Evolutionary conservation across 2,113 vertebrate genomes (phyloP).

Genomic region (Alethe diademata): DNA sequence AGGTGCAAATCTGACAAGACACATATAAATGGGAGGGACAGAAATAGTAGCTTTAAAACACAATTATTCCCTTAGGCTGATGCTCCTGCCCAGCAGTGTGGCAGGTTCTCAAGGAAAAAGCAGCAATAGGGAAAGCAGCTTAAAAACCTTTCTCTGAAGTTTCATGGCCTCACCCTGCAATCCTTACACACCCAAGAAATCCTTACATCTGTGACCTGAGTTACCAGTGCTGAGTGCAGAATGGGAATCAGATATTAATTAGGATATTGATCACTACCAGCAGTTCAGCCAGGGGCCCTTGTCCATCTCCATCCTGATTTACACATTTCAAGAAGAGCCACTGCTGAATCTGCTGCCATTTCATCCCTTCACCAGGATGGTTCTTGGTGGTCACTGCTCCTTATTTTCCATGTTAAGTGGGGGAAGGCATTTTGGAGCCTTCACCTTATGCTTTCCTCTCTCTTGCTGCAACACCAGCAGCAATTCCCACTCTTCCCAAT

Average conservation of each 20-base stretch:
- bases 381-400: background rate
- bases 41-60: slow-evolving; percentile 34
- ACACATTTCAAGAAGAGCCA: background rate
- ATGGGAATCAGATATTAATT: background rate
- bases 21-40: slow-evolving; percentile 21
- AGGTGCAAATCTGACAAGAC: slow-evolving; percentile 54
- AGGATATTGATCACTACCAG: background rate
- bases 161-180: background rate
- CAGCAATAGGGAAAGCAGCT: background rate
- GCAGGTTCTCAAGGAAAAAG: background rate
- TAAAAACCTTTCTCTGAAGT: background rate
- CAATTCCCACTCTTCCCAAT: slow-evolving; percentile 2
- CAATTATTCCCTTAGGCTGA: slow-evolving; percentile 12
- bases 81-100: background rate
- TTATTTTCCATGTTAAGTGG: background rate
- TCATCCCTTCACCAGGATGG: background rate
- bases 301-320: background rate
- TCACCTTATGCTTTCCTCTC: background rate
- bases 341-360: background rate
- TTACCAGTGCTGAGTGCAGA: background rate
- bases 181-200: background rate
- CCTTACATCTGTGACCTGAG: background rate
- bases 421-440: background rate
- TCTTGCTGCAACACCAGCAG: background rate
- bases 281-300: fast-evolving